Conservation (phyloP, 2,113 vertebrate genomes). For the Aptenodytes forsteri region DNA sequence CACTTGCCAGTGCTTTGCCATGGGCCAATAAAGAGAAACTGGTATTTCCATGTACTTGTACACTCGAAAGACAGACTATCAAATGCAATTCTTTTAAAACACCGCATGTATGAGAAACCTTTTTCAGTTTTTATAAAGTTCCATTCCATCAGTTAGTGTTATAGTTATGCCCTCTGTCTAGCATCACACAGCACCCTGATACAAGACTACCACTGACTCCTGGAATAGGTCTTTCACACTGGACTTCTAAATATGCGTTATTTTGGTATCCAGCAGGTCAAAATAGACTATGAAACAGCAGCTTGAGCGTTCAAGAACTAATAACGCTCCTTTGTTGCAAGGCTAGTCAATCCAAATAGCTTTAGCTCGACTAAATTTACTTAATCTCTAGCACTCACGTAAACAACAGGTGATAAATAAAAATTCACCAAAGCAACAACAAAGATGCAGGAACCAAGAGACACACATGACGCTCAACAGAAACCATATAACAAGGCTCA, state of each 20-base stretch:
- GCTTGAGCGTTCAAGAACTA: not conserved
- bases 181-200: not conserved
- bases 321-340: not conserved
- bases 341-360: not conserved
- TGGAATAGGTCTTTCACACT: not conserved
- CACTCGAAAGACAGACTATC: not conserved
- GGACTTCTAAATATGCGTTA: not conserved
- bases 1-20: not conserved
- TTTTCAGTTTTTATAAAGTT: not conserved
- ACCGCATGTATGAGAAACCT: fast-evolving
- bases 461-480: fast-evolving
- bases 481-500: not conserved
- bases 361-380: not conserved
- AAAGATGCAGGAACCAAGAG: not conserved
- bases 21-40: fast-evolving
- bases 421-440: not conserved
- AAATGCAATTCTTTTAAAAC: not conserved
- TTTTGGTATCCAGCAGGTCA: not conserved
- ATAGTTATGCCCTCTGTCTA: not conserved
- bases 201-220: not conserved
- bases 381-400: fast-evolving
- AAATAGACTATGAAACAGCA: not conserved
- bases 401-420: not conserved
- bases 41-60: no score
- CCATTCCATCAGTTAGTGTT: fast-evolving